phyloP scores from a whole-genome alignment of 2,797 vertebrate genomes.

The Gorsachius magnificus region DNA sequence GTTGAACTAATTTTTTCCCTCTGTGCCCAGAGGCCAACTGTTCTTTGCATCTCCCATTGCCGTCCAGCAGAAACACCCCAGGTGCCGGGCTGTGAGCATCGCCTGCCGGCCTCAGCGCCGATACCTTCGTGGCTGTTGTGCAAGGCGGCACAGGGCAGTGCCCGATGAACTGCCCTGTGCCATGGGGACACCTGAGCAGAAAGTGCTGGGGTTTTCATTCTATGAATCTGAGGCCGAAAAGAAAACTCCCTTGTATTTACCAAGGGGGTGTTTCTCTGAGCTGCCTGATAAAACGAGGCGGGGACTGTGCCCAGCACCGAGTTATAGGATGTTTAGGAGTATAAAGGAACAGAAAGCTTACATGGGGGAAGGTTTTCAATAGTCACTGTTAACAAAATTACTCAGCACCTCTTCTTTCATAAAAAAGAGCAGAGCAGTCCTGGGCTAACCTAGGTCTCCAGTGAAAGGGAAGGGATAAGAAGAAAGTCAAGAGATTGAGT shows the following conservation, averaged over 20 bases:
- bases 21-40: not conserved
- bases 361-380: constrained; percentile 18
- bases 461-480: not conserved
- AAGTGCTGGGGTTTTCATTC: not conserved
- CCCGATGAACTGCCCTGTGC: fast-evolving
- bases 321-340: not conserved
- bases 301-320: not conserved
- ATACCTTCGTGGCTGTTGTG: not conserved
- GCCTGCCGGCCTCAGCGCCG: fast-evolving
- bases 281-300: constrained; percentile 3
- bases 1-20: not conserved
- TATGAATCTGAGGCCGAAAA: not conserved
- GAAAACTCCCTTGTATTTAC: constrained; percentile 42
- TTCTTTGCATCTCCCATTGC: not conserved
- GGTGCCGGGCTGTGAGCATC: not conserved
- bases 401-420: not conserved
- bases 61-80: not conserved
- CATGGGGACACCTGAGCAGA: not conserved
- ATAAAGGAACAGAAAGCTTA: constrained; percentile 4
- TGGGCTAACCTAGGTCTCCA: not conserved
- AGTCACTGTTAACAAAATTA: not conserved
- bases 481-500: not conserved
- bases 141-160: not conserved
- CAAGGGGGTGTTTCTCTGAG: constrained; percentile 38
- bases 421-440: not conserved